These are phyloP conservation scores for Mimumesa dahlbomi DNA, from an alignment of 2,888 invertebrate species.

Conservation along the genomic window DNA sequence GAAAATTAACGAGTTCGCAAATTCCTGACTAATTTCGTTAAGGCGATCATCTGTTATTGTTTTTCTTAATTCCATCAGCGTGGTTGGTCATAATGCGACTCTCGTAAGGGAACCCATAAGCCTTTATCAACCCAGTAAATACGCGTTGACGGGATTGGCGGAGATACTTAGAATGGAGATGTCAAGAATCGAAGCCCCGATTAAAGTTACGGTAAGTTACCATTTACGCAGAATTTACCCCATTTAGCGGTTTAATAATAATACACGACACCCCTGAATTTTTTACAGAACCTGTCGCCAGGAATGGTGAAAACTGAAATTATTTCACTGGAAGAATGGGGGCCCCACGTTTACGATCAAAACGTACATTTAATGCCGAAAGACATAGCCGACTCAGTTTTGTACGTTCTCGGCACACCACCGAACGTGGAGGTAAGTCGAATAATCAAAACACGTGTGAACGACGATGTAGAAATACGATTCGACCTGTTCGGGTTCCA, in stretches of 20 bases:
- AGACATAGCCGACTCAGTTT: conserved; percentile 35
- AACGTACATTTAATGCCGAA: conserved; percentile 23
- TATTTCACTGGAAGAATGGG: conserved; percentile 12
- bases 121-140: conserved; percentile 81
- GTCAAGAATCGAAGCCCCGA: conserved; percentile 71
- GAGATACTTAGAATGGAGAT: conserved; percentile 81
- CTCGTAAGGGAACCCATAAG: conserved; percentile 64
- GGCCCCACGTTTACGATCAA: conserved; percentile 2
- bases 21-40: not conserved
- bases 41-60: not conserved
- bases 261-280: too few relatives aligned
- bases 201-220: conserved; percentile 77
- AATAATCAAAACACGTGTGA: too few relatives aligned
- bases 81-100: conserved; percentile 70
- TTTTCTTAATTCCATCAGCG: conserved; percentile 52
- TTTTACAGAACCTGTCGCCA: conserved; percentile 64
- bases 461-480: too few relatives aligned
- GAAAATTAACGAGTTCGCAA: not conserved
- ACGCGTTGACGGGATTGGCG: conserved; percentile 81
- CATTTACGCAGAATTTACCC: not conserved
- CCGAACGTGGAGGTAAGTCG: conserved; percentile 69
- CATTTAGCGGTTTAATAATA: not conserved
- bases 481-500: too few relatives aligned
- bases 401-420: conserved; percentile 63
- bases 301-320: conserved; percentile 64